phyloP scores from a whole-genome alignment of 2,797 vertebrate species.

The Hipposideros larvatus region DNA sequence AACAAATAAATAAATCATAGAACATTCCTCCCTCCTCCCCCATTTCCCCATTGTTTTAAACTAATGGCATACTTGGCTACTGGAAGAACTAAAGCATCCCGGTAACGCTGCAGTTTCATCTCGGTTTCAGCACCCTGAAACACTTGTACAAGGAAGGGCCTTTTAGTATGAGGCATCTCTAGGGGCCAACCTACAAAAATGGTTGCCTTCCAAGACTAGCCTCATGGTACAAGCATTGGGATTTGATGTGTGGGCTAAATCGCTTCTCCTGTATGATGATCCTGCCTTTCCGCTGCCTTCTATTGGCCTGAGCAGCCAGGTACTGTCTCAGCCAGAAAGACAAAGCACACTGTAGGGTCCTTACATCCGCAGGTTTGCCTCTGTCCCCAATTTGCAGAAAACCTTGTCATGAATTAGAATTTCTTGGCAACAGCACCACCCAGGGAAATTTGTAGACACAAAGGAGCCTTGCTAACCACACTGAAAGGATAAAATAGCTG shows the following conservation, averaged over 20 bases:
- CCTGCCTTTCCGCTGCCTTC: constrained; percentile 41
- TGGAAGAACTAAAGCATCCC: constrained; percentile 86
- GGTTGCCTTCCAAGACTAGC: constrained; percentile 88
- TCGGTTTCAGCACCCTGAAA: constrained; percentile 86
- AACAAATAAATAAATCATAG: constrained; percentile 88
- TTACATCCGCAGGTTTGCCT: constrained; percentile 68
- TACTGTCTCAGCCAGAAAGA: constrained; percentile 70
- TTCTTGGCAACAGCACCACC: constrained; percentile 77
- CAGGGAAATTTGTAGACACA: constrained; percentile 81
- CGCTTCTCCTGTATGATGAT: constrained; percentile 15
- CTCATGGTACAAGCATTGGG: constrained; percentile 78
- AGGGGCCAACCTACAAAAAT: constrained; percentile 86
- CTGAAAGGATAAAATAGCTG: constrained; percentile 79
- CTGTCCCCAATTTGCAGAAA: constrained; percentile 79
- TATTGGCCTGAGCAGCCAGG: constrained; percentile 46
- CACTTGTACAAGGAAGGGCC: constrained; percentile 86
- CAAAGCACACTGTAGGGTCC: constrained; percentile 73
- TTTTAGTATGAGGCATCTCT: constrained; percentile 85
- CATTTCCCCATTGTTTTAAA: constrained; percentile 86
- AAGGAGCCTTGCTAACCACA: constrained; percentile 72
- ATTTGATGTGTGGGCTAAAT: background rate
- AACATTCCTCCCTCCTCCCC: constrained; percentile 84
- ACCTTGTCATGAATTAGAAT: constrained; percentile 78
- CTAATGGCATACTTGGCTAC: constrained; percentile 90
- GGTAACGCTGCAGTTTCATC: constrained; percentile 88